A percentile compares a stretch with the other conserved stretches of the same genome.
phyloP scores from a whole-genome alignment of 2,797 vertebrate genomes.

The Holocentrus rufus region DNA sequence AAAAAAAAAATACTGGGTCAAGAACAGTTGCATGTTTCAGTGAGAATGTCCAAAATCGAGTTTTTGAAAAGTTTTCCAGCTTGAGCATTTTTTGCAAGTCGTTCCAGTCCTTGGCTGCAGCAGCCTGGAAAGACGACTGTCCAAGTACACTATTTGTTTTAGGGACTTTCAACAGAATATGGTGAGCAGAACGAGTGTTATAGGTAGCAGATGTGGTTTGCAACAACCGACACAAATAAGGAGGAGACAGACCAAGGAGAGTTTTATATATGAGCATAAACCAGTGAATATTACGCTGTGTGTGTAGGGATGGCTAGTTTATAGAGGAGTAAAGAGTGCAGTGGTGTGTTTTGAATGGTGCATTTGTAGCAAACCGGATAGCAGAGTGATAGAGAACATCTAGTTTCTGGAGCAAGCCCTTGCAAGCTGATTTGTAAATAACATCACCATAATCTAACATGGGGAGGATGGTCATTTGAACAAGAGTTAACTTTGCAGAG shows the following conservation, averaged over 20 bases:
- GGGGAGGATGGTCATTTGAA: constrained; percentile 3
- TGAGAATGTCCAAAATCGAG: too few species aligned
- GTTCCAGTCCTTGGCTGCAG: not conserved
- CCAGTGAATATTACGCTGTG: not conserved
- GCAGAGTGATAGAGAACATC: constrained; percentile 5
- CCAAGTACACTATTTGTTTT: not conserved
- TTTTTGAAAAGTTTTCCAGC: not conserved
- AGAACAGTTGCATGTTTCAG: too few species aligned
- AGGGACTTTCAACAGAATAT: not conserved
- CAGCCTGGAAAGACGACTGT: not conserved
- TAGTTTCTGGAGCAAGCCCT: not conserved
- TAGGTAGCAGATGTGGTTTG: not conserved
- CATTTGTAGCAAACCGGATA: not conserved
- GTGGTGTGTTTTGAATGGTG: not conserved
- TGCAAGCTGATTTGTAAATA: not conserved
- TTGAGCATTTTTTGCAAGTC: not conserved
- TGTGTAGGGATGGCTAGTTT: not conserved
- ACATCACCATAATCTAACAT: not conserved
- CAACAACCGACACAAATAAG: not conserved
- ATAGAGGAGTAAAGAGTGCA: not conserved
- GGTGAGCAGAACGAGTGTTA: not conserved
- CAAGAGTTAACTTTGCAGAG: not conserved
- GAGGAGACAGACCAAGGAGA: too few species aligned
- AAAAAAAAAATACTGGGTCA: too few species aligned
- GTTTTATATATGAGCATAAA: not conserved